Base-by-base conservation (phyloP, 2,113 vertebrate species). In the Tupaia tana region DNA sequence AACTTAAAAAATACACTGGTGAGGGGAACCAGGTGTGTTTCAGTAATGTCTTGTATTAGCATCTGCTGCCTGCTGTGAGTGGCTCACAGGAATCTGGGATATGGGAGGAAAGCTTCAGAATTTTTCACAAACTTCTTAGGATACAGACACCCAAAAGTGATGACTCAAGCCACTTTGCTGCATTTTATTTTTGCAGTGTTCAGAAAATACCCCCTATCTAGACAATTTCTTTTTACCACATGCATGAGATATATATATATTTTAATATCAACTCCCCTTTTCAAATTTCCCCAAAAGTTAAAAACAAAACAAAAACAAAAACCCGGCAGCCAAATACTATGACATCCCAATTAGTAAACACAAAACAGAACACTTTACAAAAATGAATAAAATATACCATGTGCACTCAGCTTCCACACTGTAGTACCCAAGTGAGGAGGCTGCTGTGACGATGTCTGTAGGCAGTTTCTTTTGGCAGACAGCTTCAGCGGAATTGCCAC, bases 381-480 rank as follows among this genome's bases (percentile, higher is more conserved):
- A 97, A 98, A 98, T 97, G 96, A 98, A 98, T 98, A 98, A 98
- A 98, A 98, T 98, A 98, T 98, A 98, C 98, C 98, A 98, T 98
- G 97, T 97, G 98, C 98, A 98, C 97, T 98, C 97, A 98, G 98
- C 98, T 98, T 98, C 98, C 98, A 98, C 98, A 98, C 97, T 95
- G 98, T 95, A 98, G 98, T 98, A 98, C 98, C 98, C 96, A 98
- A 98, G 98, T 97, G 98, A 98, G 98, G 98, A 98, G 98, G 98
- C 98, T 98, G 98, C 98, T 98, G 97, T 98, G 98, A 98, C 96
- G 98, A 97, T 97, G 98, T 98, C 98, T 98, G 98, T 98, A 98
- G 98, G 98, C 98, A 98, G 99, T 98, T 98, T 98, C 98, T 98
- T 98, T 98, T 98, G 98, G 98, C 98, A 98, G 98, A 98, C 97